Conservation (phyloP, 2,888 invertebrate species). For the Lypha dubia region DNA sequence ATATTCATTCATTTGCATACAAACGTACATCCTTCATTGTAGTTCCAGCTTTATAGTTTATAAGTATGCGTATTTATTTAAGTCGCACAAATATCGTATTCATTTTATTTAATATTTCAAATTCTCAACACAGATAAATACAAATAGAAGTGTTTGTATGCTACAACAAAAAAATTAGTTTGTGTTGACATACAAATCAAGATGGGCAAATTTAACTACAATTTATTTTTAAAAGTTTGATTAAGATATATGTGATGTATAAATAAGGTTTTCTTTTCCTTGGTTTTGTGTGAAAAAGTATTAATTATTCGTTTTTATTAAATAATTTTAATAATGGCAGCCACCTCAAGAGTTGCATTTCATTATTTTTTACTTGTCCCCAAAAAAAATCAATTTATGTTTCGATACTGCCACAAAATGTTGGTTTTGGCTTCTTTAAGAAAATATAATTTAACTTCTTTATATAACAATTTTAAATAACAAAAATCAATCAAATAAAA, state of each 20-base stretch:
- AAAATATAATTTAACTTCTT: no score
- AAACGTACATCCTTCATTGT: slow-evolving; percentile 5
- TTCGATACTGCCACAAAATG: no score
- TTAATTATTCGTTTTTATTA: no score
- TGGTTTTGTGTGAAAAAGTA: no score
- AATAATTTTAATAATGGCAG: no score
- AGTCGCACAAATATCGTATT: slow-evolving; percentile 45
- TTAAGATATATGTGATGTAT: no score
- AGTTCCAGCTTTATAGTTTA: not conserved
- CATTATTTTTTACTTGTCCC: no score
- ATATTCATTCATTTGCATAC: slow-evolving; percentile 52
- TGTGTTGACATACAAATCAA: slow-evolving; percentile 25
- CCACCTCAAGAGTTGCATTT: no score
- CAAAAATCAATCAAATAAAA: no score
- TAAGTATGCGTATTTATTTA: slow-evolving; percentile 1
- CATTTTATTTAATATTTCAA: slow-evolving; percentile 55
- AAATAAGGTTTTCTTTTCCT: not conserved
- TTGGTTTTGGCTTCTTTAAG: no score
- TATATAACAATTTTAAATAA: no score
- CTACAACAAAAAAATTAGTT: not conserved
- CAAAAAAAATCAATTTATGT: no score
- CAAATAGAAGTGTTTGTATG: slow-evolving; percentile 27
- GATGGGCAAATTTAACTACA: slow-evolving; percentile 30
- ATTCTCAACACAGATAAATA: slow-evolving; percentile 26
- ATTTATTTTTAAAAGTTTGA: slow-evolving; percentile 21